Percentiles rank a stretch among this genome's conserved stretches.
Conservation (phyloP, 2,888 invertebrate species). For the Drosophila prostipennis region DNA sequence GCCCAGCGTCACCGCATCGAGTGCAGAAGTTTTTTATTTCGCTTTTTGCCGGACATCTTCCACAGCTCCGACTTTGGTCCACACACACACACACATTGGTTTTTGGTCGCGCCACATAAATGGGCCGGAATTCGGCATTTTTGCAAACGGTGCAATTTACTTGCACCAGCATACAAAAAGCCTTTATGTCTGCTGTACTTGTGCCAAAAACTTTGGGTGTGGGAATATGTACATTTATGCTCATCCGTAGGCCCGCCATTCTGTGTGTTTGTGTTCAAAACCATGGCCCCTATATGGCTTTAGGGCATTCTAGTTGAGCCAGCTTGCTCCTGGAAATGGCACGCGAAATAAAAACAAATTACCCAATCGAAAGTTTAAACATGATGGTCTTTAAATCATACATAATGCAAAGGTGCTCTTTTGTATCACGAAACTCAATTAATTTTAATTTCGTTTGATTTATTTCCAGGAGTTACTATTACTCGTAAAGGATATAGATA, state of each 20-base stretch:
- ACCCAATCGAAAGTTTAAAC: background rate
- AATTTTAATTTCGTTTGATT: too few species aligned
- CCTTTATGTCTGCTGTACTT: slow-evolving; percentile 15
- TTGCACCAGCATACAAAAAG: slow-evolving; percentile 15
- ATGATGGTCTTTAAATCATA: slow-evolving; percentile 1
- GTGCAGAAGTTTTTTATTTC: slow-evolving; percentile 29
- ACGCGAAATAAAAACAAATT: slow-evolving; percentile 28
- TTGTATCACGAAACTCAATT: too few species aligned
- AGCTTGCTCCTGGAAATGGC: slow-evolving; percentile 7
- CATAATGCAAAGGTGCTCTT: too few species aligned
- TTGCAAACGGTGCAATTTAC: slow-evolving; percentile 45
- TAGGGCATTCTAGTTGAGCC: slow-evolving; percentile 5
- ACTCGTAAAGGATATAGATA: background rate
- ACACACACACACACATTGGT: slow-evolving; percentile 24
- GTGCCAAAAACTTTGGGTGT: slow-evolving; percentile 22
- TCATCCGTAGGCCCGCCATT: slow-evolving; percentile 18
- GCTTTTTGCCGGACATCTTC: slow-evolving; percentile 28
- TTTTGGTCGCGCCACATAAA: slow-evolving; percentile 42
- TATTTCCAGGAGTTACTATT: slow-evolving; percentile 4
- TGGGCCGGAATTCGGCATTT: slow-evolving; percentile 47
- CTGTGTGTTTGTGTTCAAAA: background rate
- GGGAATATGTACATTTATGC: slow-evolving; percentile 27
- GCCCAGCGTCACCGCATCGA: slow-evolving; percentile 28
- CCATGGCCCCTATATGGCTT: background rate
- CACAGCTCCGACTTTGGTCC: background rate